Base-by-base conservation (phyloP, 2,888 invertebrate species). In the Drosophila planitibia region DNA sequence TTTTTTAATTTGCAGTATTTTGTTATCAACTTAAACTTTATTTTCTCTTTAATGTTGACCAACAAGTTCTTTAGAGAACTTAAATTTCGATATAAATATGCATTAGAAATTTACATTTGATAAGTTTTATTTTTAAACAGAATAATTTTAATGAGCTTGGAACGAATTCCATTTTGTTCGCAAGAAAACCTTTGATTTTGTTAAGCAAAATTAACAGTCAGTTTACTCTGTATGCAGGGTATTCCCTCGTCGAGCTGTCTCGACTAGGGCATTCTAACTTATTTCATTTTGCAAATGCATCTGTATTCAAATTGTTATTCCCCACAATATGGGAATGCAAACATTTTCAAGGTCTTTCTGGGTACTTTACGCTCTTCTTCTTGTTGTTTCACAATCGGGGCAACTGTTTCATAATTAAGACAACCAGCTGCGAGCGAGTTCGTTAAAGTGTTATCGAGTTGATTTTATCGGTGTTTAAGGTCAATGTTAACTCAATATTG, bases 401-500 rank as follows among this genome's bases (percentile, higher is more conserved):
- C 37, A 69, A 41, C 30, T 28, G 52, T 53, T 52, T 10, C 33
- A 28, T 30, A 39, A 52, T 33, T 47, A 7, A 52, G 53, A 28
- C 41, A 53, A 55, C 63, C 74, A 71, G 71, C 57, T 60, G 73
- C 22, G 37, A 58, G 52, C 39, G n/a, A 25, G 28, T 51, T 64
- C 28, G 68, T 28, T 39, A 33, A 53, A 30, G 12, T 72, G 39
- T 54, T 58, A 66, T 65, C 71, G 12, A 66, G 44, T 39, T 58
- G 30, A 22, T 39, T 35, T 33, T 35, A 61, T 33, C 64, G 47
- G 32, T 33, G 39, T 37, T 33, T 44, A 55, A 65, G 85, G 87
- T 84, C 85, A 87, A 79, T 84, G 76, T 44, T 70, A 68, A 81
- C 33, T 19, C 71, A 87, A 70, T 77, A 79, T 87, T 89, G 79